A percentile compares a stretch with the other conserved stretches of the same genome.
These are phyloP conservation scores for Neuroscelio doddi DNA, from an alignment of 2,888 invertebrate genomes.

Conservation along the genomic window DNA sequence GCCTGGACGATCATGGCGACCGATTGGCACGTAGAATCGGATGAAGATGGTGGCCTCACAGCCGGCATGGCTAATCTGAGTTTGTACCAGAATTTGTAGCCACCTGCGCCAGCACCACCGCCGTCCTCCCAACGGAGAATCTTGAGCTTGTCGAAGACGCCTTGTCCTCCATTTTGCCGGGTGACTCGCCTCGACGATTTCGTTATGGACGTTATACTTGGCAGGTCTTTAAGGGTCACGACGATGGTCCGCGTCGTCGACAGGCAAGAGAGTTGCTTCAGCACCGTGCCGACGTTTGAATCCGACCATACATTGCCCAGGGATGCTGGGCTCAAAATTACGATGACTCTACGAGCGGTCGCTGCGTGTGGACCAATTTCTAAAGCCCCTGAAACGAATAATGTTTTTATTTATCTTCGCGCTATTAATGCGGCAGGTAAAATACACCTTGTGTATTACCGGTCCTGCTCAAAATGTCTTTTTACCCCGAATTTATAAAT, in stretches of 20 bases:
- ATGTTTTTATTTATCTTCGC: no score
- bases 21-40: constrained; percentile 58
- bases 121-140: constrained; percentile 61
- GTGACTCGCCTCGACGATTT: constrained; percentile 73
- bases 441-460: no score
- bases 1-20: constrained; percentile 69
- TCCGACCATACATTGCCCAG: constrained; percentile 73
- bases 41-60: constrained; percentile 51
- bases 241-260: constrained; percentile 66
- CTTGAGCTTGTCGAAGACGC: constrained; percentile 56
- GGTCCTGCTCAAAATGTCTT: no score
- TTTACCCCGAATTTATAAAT: no score
- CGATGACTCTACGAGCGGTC: constrained; percentile 73
- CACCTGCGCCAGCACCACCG: constrained; percentile 66
- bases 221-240: constrained; percentile 71
- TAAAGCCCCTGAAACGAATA: constrained; percentile 77
- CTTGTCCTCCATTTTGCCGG: constrained; percentile 68
- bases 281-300: constrained; percentile 66
- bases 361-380: constrained; percentile 74
- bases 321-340: constrained; percentile 73
- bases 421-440: no score
- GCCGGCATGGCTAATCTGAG: constrained; percentile 79
- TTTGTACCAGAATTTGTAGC: constrained; percentile 78
- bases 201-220: constrained; percentile 66
- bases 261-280: constrained; percentile 72